Evolutionary conservation across 2,888 invertebrate genomes (phyloP).

Genomic region (Thecophora atra): DNA sequence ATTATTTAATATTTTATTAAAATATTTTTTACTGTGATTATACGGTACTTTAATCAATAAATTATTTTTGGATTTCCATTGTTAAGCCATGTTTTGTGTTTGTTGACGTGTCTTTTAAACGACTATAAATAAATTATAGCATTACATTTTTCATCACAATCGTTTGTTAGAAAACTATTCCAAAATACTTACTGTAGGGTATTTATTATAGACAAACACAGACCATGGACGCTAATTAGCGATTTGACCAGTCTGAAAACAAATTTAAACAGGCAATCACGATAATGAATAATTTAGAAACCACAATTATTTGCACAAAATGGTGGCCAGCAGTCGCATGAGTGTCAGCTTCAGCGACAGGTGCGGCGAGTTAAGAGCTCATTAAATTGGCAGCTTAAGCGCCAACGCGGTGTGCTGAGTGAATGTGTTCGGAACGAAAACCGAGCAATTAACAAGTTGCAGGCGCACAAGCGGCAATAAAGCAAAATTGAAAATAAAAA

Average conservation of each 20-base stretch:
- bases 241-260: background rate
- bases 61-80: too few relatives aligned
- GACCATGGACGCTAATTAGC: background rate
- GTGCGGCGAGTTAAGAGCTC: constrained; percentile 8
- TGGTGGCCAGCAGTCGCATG: constrained; percentile 5
- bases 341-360: background rate
- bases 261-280: background rate
- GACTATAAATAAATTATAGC: too few relatives aligned
- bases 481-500: background rate
- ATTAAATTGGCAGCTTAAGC: background rate
- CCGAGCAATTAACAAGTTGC: background rate
- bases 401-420: background rate
- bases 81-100: too few relatives aligned
- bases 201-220: background rate
- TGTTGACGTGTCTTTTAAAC: too few relatives aligned
- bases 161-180: too few relatives aligned
- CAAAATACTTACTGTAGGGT: too few relatives aligned
- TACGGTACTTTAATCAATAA: too few relatives aligned
- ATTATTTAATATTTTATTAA: too few relatives aligned
- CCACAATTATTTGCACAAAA: constrained; percentile 18
- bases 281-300: constrained; percentile 21
- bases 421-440: background rate
- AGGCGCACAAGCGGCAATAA: background rate
- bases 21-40: too few relatives aligned
- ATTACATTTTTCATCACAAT: too few relatives aligned